Evolutionary conservation across 1,140 invertebrate genomes (phyloP).

Genomic region (Pseudomyrmex cubaensis): DNA sequence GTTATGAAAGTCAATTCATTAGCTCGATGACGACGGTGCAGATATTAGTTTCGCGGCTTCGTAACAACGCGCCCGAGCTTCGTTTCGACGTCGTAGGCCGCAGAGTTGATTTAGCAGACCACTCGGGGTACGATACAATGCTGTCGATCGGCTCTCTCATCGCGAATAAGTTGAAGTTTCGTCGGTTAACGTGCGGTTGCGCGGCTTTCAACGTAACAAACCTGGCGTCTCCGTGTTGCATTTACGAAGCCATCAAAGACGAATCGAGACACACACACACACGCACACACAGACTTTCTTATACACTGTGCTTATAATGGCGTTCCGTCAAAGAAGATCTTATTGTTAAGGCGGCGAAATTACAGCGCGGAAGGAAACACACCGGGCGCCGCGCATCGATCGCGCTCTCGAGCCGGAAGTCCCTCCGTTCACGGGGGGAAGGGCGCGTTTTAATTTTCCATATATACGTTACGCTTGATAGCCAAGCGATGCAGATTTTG

Average conservation of each 20-base stretch:
- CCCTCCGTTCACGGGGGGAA: not conserved
- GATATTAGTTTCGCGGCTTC: slow-evolving; percentile 9
- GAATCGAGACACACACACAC: not conserved
- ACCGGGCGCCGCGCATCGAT: not conserved
- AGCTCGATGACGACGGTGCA: not conserved
- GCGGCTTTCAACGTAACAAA: not conserved
- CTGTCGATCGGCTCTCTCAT: not conserved
- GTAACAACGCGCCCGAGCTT: slow-evolving; percentile 11
- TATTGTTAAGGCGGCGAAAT: not conserved
- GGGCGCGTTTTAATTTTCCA: slow-evolving; percentile 40
- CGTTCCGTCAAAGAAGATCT: not conserved
- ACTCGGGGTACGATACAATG: not conserved
- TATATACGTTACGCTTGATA: slow-evolving; percentile 46
- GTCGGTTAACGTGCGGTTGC: slow-evolving; percentile 20
- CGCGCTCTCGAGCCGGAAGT: not conserved
- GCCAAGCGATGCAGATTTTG: slow-evolving; percentile 40
- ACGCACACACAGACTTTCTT: no score
- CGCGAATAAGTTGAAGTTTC: slow-evolving; percentile 40
- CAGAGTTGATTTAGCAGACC: slow-evolving; percentile 43
- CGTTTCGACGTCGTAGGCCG: not conserved
- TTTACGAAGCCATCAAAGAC: slow-evolving; percentile 22
- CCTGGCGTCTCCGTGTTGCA: not conserved
- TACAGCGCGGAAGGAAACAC: not conserved
- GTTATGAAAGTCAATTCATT: slow-evolving; percentile 43
- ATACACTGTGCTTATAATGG: not conserved